phyloP scores from a whole-genome alignment of 2,113 vertebrate species.

The Dromiciops gliroides region DNA sequence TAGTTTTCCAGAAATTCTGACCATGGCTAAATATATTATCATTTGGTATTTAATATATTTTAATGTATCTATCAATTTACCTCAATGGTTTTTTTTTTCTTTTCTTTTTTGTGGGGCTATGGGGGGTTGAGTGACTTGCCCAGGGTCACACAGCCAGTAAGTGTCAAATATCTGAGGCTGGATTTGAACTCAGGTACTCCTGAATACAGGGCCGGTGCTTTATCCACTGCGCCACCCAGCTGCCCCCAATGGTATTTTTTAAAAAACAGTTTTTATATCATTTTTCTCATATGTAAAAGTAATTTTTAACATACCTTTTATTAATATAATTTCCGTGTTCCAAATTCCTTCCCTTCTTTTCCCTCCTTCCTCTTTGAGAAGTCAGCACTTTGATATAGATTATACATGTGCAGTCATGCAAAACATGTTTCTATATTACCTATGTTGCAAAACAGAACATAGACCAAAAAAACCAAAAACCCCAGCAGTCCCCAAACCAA shows the following conservation, averaged over 20 bases:
- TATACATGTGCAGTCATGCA: neutral
- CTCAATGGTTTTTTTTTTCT: neutral
- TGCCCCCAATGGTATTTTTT: no score
- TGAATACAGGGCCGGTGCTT: no score
- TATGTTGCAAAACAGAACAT: neutral
- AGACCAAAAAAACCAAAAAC: no score
- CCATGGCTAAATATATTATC: neutral
- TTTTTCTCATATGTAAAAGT: neutral
- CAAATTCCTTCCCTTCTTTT: neutral
- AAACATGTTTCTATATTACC: neutral
- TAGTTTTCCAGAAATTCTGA: neutral
- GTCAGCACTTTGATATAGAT: neutral
- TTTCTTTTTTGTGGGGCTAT: neutral
- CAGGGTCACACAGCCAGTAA: no score
- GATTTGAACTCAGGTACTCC: no score
- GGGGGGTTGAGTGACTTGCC: no score
- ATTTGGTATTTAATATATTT: neutral
- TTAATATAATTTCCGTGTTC: neutral
- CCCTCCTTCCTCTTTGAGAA: neutral
- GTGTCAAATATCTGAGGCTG: no score
- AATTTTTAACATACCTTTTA: neutral
- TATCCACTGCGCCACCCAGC: no score
- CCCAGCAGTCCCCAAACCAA: no score
- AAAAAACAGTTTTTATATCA: neutral
- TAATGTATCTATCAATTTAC: neutral